These are phyloP conservation scores for Pao palembangensis DNA, from an alignment of 2,113 vertebrate genomes.

Conservation along the genomic window DNA sequence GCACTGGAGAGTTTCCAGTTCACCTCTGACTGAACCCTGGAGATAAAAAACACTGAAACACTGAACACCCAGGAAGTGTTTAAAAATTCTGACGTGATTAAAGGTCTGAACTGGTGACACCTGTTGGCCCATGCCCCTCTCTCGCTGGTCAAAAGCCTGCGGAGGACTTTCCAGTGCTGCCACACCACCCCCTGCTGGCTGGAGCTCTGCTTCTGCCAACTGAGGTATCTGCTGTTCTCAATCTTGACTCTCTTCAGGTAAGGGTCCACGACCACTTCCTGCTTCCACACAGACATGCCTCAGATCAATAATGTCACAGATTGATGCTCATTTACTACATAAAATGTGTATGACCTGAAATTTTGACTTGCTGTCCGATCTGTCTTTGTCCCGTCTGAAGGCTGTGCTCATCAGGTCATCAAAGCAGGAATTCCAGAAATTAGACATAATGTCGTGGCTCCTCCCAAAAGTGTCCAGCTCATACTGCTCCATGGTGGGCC, in stretches of 20 bases:
- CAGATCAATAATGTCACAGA: not conserved
- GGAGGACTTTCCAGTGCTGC: slow-evolving; percentile 85
- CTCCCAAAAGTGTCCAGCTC: slow-evolving; percentile 90
- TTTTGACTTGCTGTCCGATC: slow-evolving; percentile 72
- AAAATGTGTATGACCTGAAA: slow-evolving; percentile 81
- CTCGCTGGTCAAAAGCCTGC: slow-evolving; percentile 82
- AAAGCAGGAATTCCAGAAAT: slow-evolving; percentile 97
- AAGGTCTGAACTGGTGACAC: slow-evolving; percentile 56
- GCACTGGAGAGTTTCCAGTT: slow-evolving; percentile 87
- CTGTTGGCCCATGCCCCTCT: slow-evolving; percentile 87
- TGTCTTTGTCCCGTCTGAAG: slow-evolving; percentile 79
- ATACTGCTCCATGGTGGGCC: slow-evolving; percentile 88
- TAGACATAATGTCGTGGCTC: slow-evolving; percentile 95
- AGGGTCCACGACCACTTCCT: slow-evolving; percentile 86
- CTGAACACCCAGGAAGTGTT: not conserved
- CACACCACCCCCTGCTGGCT: slow-evolving; percentile 81
- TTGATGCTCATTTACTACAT: not conserved
- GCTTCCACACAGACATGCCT: slow-evolving; percentile 18
- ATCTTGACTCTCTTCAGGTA: slow-evolving; percentile 73
- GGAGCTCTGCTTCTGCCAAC: slow-evolving; percentile 80
- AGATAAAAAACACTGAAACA: not conserved
- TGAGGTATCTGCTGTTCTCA: slow-evolving; percentile 80
- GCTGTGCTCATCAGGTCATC: slow-evolving; percentile 92
- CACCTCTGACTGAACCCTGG: slow-evolving; percentile 74
- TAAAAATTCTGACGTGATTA: not conserved